Evolutionary conservation across 2,888 invertebrate genomes (phyloP), one percentile per base, ranked within the genome.

Genomic region (Galerucella nymphaeae): DNA sequence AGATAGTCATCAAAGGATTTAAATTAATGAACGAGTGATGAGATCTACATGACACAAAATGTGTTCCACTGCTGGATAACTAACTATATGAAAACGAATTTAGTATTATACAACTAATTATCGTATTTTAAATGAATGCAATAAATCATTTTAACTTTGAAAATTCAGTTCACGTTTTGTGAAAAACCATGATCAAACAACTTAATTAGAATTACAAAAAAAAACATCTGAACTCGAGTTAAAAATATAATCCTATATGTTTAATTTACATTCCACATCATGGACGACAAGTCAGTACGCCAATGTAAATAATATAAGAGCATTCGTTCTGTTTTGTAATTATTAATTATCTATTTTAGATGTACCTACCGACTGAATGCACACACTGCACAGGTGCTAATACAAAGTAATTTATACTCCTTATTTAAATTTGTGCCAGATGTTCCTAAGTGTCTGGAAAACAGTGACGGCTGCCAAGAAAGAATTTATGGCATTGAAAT

Each of bases 361-460:
- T 41, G n/a, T 20, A 18, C 65, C 62, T 20, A 18, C 65, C 62
- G 70, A 64, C 68, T 53, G 72, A 72, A 63, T 73, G 66, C 73
- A 71, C 48, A 50, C 64, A 50, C 68, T 58, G 71, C 74, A 74
- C 74, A 74, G 74, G 74, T 74, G 74, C 71, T 65, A 74, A 71
- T 61, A 61, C 59, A 64, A 48, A 66, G 70, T 76, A 76, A 74
- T 76, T 75, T 75, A 72, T 71, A 73, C 75, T 61, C 67, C 45
- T 71, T 68, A 58, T 53, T 74, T 67, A 77, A 78, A 79, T 80
- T 76, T 75, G 66, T 75, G 76, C 80, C 81, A 81, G 81, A 81
- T 81, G 81, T 81, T 80, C 78, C 23, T 70, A 75, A 70, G 77
- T 78, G 77, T 78, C 79, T 77, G 75, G 45, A 55, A 62, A 69